These are phyloP conservation scores for Oopsacas minuta DNA, from an alignment of 37 sponge, comb jelly and placozoan species.

Conservation along the genomic window DNA sequence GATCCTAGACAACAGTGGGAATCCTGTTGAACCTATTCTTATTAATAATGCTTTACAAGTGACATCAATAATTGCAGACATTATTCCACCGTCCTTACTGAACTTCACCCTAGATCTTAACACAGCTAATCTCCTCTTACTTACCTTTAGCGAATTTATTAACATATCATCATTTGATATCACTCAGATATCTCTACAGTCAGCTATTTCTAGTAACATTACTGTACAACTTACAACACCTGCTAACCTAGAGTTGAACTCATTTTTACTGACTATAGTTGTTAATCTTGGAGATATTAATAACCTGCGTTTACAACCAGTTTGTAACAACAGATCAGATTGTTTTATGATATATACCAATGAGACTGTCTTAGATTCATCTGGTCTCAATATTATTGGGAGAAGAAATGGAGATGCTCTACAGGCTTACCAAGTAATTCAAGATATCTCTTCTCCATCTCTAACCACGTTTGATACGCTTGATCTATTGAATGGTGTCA, in stretches of 20 bases:
- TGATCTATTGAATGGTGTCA: slow-evolving; percentile 32
- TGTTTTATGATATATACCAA: slow-evolving; percentile 47
- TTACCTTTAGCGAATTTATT: slow-evolving; percentile 68
- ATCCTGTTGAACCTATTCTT: slow-evolving; percentile 25
- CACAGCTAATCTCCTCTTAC: slow-evolving; percentile 29
- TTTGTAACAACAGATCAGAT: slow-evolving; percentile 32
- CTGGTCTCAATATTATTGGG: slow-evolving; percentile 37
- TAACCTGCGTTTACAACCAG: slow-evolving; percentile 39
- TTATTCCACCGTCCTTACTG: slow-evolving; percentile 38
- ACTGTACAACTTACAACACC: slow-evolving; percentile 35
- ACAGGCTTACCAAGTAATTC: slow-evolving; percentile 35
- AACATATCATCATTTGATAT: slow-evolving; percentile 37
- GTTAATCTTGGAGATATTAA: slow-evolving; percentile 36
- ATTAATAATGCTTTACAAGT: slow-evolving; percentile 29
- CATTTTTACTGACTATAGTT: slow-evolving; percentile 28
- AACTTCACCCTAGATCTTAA: slow-evolving; percentile 41
- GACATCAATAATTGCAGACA: slow-evolving; percentile 36
- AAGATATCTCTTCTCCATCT: slow-evolving; percentile 37
- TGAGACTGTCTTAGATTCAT: slow-evolving; percentile 46
- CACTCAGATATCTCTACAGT: slow-evolving; percentile 43
- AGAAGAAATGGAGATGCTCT: slow-evolving; percentile 35
- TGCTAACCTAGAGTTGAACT: not conserved
- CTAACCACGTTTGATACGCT: slow-evolving; percentile 39
- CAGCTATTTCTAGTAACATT: slow-evolving; percentile 22
- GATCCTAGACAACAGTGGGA: slow-evolving; percentile 49